Evolutionary conservation across 2,888 invertebrate genomes (phyloP), one percentile per base, ranked within the genome.

Genomic region (Callosobruchus maculatus): DNA sequence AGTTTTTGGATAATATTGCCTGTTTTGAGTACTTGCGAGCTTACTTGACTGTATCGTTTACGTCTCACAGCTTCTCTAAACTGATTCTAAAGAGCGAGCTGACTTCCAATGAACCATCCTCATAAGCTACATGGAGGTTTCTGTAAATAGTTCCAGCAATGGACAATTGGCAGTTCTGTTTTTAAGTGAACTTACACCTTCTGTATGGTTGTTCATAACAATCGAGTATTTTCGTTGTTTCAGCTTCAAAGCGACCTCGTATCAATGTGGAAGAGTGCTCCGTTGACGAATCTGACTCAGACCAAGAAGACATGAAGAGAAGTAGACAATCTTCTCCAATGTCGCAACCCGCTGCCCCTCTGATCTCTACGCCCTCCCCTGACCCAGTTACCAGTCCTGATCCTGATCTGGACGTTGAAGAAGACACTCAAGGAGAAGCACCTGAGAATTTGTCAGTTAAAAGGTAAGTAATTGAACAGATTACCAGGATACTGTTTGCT

Each of bases 371-470:
- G 72, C 88, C 88, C 70, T 80, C 80, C 0, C 81, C 81, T 2
- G 80, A 83, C 75, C 77, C 86, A 71, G 76, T 83, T 79, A 79
- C 83, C 72, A 81, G 83, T 80, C 80, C 85, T 71, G 74, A 90
- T 88, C 69, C 88, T 83, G 74, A 83, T 73, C 73, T 90, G 0
- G 90, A 91, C 81, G 90, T 90, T 72, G 85, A 85, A 69, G 90
- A 91, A 82, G 85, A 89, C 90, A 90, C 83, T 21, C 66, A 71
- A 18, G 22, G 22, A 9, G 71, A 71, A 67, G 90, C 90, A 0
- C 95, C 95, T 0, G 95, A 95, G 85, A 95, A 95, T 86, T 89
- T 95, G 0, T 95, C 95, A 31, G 89, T 95, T 81, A 94, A 95
- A 82, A 74, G 79, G 49, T 49, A 18, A 49, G 18, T 49, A 7